Evolutionary conservation across 2,888 invertebrate genomes (phyloP), one percentile per base, ranked within the genome.

Genomic region (Linnaemya tessellans): DNA sequence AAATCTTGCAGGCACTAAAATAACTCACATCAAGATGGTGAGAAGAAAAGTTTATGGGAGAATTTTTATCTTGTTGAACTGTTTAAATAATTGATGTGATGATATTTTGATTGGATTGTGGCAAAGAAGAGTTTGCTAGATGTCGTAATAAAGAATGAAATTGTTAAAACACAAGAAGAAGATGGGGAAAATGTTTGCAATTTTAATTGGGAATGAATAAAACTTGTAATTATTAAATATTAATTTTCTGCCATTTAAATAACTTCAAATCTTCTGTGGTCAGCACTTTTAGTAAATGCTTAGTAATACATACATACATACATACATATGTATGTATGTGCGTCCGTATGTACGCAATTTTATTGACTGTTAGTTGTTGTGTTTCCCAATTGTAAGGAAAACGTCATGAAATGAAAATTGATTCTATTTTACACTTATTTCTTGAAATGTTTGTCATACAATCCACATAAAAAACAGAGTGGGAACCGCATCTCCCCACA

Each of bases 1-100:
- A 71, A 70, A 73, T 65, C 25, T 60, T 49, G 49, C 35, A 65
- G 22, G 43, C 11, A 67, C 25, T 65, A 10, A 35, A 60, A 65
- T 51, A 43, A 51, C 30, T 41, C 35, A 51, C 30, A 41, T 56
- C 56, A 46, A 70, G 46, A 51, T 51, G 70, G 58, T 43, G 56
- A 65, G 77, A 71, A 79, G 58, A 74, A 74, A 73, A 65, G 68
- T 79, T 84, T 64, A 68, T 80, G 56, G 58, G 43, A 58, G 65
- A 49, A 71, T 71, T 77, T 80, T 35, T 81, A 64, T 84, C 74
- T 78, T 78, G 56, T 64, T 78, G 73, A 74, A 81, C 84, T 84
- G 70, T 84, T 84, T 84, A 84, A 84, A 84, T 84, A 81, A 84
- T 84, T 81, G 81, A 84, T 84, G 84, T 81, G 84, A 84, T 78